These are phyloP conservation scores for Linnaemya tessellans DNA, from an alignment of 2,888 invertebrate genomes.

Conservation along the genomic window DNA sequence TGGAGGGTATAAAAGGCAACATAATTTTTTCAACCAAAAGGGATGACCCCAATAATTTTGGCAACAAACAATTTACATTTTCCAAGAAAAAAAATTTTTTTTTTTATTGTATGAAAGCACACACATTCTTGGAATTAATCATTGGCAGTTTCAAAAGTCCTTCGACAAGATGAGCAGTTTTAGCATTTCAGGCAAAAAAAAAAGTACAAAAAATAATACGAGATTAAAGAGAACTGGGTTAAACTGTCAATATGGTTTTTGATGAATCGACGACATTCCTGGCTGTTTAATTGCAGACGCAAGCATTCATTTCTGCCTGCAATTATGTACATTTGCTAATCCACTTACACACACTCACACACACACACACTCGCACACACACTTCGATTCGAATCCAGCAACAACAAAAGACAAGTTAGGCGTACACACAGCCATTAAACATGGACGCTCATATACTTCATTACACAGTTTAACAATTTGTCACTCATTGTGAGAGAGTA, in stretches of 20 bases:
- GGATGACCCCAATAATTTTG: too few species aligned
- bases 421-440: slow-evolving; percentile 8
- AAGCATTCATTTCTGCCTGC: slow-evolving; percentile 8
- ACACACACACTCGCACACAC: not conserved
- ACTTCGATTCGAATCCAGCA: too few species aligned
- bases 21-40: too few species aligned
- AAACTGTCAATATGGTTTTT: slow-evolving; percentile 30
- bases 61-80: too few species aligned
- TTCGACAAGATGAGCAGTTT: not conserved
- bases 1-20: too few species aligned
- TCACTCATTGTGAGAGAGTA: slow-evolving; percentile 56
- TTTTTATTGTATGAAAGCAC: too few species aligned
- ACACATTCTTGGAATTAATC: not conserved
- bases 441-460: slow-evolving; percentile 55
- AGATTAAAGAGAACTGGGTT: slow-evolving; percentile 11
- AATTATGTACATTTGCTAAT: slow-evolving; percentile 45
- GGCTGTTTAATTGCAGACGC: slow-evolving; percentile 49
- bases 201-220: too few species aligned
- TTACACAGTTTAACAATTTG: slow-evolving; percentile 63
- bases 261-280: slow-evolving; percentile 40
- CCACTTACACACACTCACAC: not conserved
- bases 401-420: not conserved
- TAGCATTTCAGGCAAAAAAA: not conserved
- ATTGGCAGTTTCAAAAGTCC: not conserved
- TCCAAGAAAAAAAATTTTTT: not conserved